Percentiles rank a stretch among this genome's conserved stretches.
Evolutionary conservation across 1,140 invertebrate genomes (phyloP).

Genomic region (Drosophila rhopaloa): DNA sequence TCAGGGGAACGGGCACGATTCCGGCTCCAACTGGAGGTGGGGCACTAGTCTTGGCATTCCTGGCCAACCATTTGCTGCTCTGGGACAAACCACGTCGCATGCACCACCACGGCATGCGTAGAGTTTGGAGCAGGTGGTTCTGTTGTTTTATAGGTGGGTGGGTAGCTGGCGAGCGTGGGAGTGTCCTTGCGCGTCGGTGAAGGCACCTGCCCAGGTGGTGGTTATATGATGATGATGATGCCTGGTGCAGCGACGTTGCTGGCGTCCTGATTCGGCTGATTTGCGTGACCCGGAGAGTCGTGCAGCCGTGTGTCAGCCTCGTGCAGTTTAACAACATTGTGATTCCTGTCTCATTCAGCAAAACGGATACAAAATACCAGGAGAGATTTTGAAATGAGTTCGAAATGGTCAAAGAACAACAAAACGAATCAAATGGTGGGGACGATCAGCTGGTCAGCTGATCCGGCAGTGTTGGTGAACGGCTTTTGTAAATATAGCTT

Average conservation of each 20-base stretch:
- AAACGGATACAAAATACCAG: constrained; percentile 12
- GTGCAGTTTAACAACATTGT: constrained; percentile 68
- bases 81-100: constrained; percentile 31
- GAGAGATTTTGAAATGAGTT: constrained; percentile 13
- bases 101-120: constrained; percentile 15
- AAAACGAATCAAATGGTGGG: neutral
- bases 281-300: constrained; percentile 51
- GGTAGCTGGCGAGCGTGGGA: neutral
- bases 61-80: constrained; percentile 8
- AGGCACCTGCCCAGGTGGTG: constrained; percentile 22
- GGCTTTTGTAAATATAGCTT: neutral
- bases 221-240: constrained; percentile 20
- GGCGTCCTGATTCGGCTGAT: constrained; percentile 19
- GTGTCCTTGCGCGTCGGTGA: constrained; percentile 6
- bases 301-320: constrained; percentile 50
- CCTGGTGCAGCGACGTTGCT: too few species aligned
- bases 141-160: neutral
- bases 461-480: neutral
- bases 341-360: constrained; percentile 35
- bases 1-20: neutral
- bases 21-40: neutral
- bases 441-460: constrained; percentile 12
- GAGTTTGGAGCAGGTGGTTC: constrained; percentile 1
- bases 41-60: constrained; percentile 17
- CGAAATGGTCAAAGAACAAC: constrained; percentile 8